Percentiles rank a stretch among this genome's conserved stretches.
phyloP scores from a whole-genome alignment of 2,888 invertebrate species.

The Homarus gammarus region DNA sequence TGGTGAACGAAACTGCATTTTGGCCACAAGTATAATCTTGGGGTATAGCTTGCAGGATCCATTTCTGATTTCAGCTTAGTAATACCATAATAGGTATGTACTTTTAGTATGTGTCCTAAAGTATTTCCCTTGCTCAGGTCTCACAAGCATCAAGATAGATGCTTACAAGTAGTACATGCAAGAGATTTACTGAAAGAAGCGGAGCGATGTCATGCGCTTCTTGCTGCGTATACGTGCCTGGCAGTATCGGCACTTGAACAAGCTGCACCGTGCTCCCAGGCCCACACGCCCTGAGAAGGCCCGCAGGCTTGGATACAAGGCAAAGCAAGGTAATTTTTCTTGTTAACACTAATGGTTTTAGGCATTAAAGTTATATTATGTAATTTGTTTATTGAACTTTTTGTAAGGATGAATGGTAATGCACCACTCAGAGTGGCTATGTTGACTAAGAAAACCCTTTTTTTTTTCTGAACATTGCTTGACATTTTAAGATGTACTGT shows the following conservation, averaged over 20 bases:
- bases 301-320: slow-evolving; percentile 96
- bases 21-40: no score
- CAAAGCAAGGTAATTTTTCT: slow-evolving; percentile 92
- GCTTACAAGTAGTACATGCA: slow-evolving; percentile 99
- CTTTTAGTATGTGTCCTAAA: background rate
- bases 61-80: no score
- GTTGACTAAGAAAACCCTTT: background rate
- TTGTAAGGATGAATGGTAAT: background rate
- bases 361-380: background rate
- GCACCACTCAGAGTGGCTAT: background rate
- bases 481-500: background rate
- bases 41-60: no score
- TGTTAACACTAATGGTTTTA: background rate
- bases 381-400: no score
- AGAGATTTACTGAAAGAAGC: slow-evolving; percentile 99
- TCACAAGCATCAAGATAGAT: slow-evolving; percentile 87
- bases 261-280: slow-evolving; percentile 95
- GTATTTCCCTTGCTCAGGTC: background rate
- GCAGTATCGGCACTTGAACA: slow-evolving; percentile 98
- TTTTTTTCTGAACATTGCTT: background rate
- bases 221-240: slow-evolving; percentile 97
- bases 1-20: no score
- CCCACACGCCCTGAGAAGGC: slow-evolving; percentile 99
- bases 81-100: no score
- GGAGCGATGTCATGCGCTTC: slow-evolving; percentile 99